These are phyloP conservation scores for Hirtodrosophila trivittata DNA, from an alignment of 2,888 invertebrate species.

Conservation along the genomic window DNA sequence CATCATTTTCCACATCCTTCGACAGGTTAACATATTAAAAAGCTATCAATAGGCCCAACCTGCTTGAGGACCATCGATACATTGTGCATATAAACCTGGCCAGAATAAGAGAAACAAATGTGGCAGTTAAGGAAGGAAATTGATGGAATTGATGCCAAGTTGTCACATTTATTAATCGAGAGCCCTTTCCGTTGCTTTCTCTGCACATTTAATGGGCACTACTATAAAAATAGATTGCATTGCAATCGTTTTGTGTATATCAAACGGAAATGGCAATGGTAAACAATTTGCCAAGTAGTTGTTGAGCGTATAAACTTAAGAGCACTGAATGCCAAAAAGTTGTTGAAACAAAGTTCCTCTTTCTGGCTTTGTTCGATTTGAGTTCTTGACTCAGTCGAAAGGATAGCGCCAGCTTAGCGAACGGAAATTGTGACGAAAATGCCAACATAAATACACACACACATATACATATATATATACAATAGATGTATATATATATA, in stretches of 20 bases:
- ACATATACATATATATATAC: slow-evolving; percentile 24
- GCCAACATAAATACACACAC: slow-evolving; percentile 44
- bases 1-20: too few species aligned
- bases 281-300: slow-evolving; percentile 68
- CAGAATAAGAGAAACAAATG: too few species aligned
- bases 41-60: too few species aligned
- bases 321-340: slow-evolving; percentile 39
- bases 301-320: slow-evolving; percentile 54
- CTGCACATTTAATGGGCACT: slow-evolving; percentile 14
- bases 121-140: too few species aligned
- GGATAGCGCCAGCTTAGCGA: slow-evolving; percentile 3
- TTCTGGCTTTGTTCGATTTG: slow-evolving; percentile 30
- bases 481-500: slow-evolving; percentile 26
- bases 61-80: too few species aligned
- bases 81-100: too few species aligned
- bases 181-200: too few species aligned
- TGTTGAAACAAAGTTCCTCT: slow-evolving; percentile 44
- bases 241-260: slow-evolving; percentile 46
- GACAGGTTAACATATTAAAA: too few species aligned
- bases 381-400: slow-evolving; percentile 5
- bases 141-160: too few species aligned
- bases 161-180: too few species aligned
- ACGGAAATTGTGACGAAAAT: slow-evolving; percentile 56
- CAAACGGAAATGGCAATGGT: slow-evolving; percentile 61
- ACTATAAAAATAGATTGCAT: slow-evolving; percentile 52